Percentiles rank a stretch among this genome's conserved stretches.
Conservation (phyloP, 2,797 vertebrate species). For the Tapera naevia region DNA sequence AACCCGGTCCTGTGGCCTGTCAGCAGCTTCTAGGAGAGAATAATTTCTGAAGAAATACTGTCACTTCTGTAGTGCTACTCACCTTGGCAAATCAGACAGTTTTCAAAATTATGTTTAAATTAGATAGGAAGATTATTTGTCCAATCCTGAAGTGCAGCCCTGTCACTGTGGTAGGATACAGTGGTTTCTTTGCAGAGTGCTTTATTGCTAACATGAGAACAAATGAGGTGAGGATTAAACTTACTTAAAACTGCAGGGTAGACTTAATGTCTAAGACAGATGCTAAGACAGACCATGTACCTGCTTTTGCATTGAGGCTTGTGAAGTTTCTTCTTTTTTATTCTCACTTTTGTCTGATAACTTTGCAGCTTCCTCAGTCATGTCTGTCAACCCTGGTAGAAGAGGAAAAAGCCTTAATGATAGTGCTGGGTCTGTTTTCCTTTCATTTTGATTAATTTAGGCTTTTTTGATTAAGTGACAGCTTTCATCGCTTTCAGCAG, state of each 20-base stretch:
- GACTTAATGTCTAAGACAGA: background rate
- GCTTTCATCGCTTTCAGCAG: conserved; percentile 65
- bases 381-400: background rate
- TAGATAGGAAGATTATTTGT: background rate
- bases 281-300: background rate
- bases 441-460: conserved; percentile 65
- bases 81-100: accelerated
- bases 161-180: background rate
- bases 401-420: background rate
- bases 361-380: background rate
- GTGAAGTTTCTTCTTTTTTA: background rate
- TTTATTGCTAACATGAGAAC: background rate
- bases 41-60: background rate
- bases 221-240: background rate
- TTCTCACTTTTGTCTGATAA: background rate
- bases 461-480: conserved; percentile 74
- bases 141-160: background rate
- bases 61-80: background rate
- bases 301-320: background rate
- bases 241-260: background rate
- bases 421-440: background rate
- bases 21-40: background rate
- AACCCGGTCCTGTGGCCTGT: background rate
- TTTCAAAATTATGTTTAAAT: background rate
- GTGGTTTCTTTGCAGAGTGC: background rate